Percentiles rank a stretch among this genome's conserved stretches.
Evolutionary conservation across 2,888 invertebrate species (phyloP).

Genomic region (Bibio marci): DNA sequence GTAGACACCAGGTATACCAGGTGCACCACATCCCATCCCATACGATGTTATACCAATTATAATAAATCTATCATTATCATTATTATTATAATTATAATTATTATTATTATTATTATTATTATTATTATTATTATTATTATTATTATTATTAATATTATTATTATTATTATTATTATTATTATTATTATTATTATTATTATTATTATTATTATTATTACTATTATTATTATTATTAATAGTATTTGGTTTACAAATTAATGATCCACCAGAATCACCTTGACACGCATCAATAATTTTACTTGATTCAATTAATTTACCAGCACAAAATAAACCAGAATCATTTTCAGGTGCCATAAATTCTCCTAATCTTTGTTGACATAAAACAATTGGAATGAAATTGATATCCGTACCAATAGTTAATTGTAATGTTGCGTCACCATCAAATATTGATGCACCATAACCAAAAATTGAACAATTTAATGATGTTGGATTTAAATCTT

Average conservation of each 20-base stretch:
- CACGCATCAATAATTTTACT: constrained; percentile 22
- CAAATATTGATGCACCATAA: constrained; percentile 22
- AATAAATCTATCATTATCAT: constrained; percentile 15
- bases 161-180: no score
- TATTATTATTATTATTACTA: no score
- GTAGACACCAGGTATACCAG: constrained; percentile 24
- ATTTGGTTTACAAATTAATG: constrained; percentile 19
- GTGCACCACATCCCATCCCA: constrained; percentile 23
- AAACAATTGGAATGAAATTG: constrained; percentile 16
- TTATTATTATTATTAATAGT: constrained; percentile 5
- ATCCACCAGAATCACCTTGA: constrained; percentile 27
- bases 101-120: no score
- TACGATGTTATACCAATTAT: constrained; percentile 26
- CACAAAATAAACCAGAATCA: constrained; percentile 24
- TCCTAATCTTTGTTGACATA: constrained; percentile 20
- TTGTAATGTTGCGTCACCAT: constrained; percentile 19
- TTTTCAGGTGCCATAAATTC: constrained; percentile 24
- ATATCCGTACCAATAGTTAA: constrained; percentile 19
- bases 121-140: no score
- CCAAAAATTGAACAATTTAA: constrained; percentile 21
- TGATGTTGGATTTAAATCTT: no score
- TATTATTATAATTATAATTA: no score
- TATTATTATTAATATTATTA: constrained; percentile 6
- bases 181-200: no score
- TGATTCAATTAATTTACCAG: constrained; percentile 20